Evolutionary conservation across 2,797 vertebrate genomes (phyloP), one percentile per base, ranked within the genome.

Genomic region (Poeciliopsis infans): DNA sequence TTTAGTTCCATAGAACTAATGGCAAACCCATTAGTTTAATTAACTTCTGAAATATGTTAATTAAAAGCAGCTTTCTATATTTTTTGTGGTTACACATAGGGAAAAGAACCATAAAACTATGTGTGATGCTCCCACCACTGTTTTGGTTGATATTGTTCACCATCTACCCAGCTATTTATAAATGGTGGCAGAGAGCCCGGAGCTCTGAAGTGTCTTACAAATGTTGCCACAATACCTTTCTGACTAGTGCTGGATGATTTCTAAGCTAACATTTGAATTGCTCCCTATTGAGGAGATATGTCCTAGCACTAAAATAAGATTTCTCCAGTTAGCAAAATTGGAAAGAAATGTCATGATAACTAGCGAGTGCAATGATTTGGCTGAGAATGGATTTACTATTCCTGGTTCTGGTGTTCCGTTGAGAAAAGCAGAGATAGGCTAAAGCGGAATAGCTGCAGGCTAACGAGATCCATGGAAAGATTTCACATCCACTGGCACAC

Each of bases 161-260:
- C 83, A 68, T 86, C 86, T 84, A 85, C 75, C 78, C 72, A 68
- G 90, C 87, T 92, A 92, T 93, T 93, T 90, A 84, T 92, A 92
- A 88, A 83, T 84, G 11, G 85, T 89, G 91, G 88, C 91, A 85
- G 71, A 0, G 39, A 75, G 91, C 88, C 90, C 23, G 0, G 81
- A 85, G 87, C 88, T 77, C 81, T 75, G 68, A 83, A 79, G 36
- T 25, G 2, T 76, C 78, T 84, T 76, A 80, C 55, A 88, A 89
- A 81, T 3, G 81, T 79, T 79, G 82, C 81, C 87, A 88, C 87
- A 79, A 47, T 66, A 45, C 55, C 73, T 36, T 57, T 79, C 78
- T 82, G 83, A 47, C 46, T 85, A 72, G 43, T 68, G n/a, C 83
- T 20, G 82, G 70, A 72, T 66, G 82, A 75, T 49, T 85, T 76